Evolutionary conservation across 2,797 vertebrate genomes (phyloP).

Genomic region (Pantherophis alleghaniensis): DNA sequence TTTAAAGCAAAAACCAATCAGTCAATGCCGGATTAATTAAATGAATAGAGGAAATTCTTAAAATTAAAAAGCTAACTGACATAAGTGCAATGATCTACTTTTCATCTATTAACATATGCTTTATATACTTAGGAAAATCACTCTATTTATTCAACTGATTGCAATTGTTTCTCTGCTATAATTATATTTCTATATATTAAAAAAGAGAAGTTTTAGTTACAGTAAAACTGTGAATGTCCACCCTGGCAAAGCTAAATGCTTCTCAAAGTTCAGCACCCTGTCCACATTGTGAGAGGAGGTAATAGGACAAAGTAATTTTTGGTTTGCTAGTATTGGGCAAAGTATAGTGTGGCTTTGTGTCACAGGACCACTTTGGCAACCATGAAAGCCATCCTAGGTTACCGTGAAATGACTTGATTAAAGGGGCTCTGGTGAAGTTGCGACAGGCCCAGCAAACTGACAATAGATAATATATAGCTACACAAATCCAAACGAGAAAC

Average conservation of each 20-base stretch:
- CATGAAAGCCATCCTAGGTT: not conserved
- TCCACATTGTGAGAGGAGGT: not conserved
- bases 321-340: not conserved
- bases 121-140: not conserved
- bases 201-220: not conserved
- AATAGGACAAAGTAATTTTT: not conserved
- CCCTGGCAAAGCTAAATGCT: not conserved
- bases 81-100: not conserved
- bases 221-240: too few relatives aligned
- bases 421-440: not conserved
- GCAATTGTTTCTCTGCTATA: not conserved
- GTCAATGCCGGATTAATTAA: not conserved
- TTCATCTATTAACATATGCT: not conserved
- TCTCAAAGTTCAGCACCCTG: not conserved
- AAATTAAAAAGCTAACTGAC: not conserved
- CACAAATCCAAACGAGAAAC: not conserved
- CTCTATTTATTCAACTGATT: not conserved
- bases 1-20: constrained; percentile 1
- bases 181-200: not conserved
- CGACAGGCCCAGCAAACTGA: not conserved
- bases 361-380: too few relatives aligned
- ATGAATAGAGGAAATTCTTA: not conserved
- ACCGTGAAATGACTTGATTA: not conserved
- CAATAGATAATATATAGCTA: not conserved
- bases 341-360: not conserved